Evolutionary conservation across 2,888 invertebrate genomes (phyloP).

Genomic region (Ferdinandea cuprea): DNA sequence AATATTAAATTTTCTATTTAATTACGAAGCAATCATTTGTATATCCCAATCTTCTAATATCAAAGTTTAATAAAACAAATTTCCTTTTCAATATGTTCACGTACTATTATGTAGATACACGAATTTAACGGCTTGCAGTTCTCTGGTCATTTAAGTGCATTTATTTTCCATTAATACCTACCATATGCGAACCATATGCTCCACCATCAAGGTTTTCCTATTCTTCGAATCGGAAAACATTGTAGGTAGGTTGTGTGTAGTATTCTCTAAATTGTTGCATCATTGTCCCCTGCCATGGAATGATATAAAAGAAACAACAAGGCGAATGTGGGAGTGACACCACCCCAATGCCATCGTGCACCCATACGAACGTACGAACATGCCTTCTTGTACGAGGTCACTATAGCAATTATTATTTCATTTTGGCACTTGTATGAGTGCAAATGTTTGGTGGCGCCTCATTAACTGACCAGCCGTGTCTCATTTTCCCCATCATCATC

Average conservation of each 20-base stretch:
- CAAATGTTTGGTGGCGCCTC: conserved; percentile 71
- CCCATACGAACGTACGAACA: conserved; percentile 30
- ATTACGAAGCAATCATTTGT: too few species aligned
- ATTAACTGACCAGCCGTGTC: conserved; percentile 72
- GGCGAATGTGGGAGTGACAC: conserved; percentile 3
- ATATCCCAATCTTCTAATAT: too few species aligned
- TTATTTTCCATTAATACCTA: background rate
- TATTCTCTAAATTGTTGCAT: conserved; percentile 48
- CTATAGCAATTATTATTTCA: conserved; percentile 71
- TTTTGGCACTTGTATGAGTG: conserved; percentile 71
- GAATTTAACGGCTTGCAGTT: too few species aligned
- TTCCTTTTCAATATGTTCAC: too few species aligned
- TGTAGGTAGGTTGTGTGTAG: too few species aligned
- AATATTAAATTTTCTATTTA: too few species aligned
- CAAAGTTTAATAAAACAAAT: too few species aligned
- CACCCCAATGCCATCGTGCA: conserved; percentile 21
- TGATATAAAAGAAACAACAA: conserved; percentile 22
- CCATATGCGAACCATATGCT: conserved; percentile 24
- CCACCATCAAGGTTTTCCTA: background rate
- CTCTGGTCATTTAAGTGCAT: too few species aligned
- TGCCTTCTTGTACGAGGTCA: conserved; percentile 62
- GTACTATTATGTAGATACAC: too few species aligned
- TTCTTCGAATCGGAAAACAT: background rate
- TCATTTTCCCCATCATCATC: conserved; percentile 63
- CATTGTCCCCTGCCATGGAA: conserved; percentile 12